Percentiles rank a stretch among this genome's conserved stretches.
phyloP scores from a whole-genome alignment of 2,888 invertebrate genomes.

The Drosophila mercatorum region DNA sequence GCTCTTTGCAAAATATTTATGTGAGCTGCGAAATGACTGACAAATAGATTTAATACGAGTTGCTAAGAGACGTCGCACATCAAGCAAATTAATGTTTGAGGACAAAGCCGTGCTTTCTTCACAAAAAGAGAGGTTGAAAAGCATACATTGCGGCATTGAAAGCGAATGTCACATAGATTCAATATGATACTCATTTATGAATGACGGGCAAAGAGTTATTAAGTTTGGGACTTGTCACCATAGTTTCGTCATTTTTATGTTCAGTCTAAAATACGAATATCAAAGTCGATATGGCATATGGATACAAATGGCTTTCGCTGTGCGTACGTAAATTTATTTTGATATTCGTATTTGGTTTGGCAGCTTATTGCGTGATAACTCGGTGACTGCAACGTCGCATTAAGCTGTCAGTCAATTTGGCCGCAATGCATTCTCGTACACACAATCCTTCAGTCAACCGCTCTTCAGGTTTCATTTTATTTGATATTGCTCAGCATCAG shows the following conservation, averaged over 20 bases:
- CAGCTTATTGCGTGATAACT: constrained; percentile 20
- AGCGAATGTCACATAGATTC: background rate
- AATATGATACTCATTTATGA: background rate
- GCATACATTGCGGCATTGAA: background rate
- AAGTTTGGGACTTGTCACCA: background rate
- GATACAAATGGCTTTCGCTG: constrained; percentile 4
- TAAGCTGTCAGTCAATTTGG: constrained; percentile 51
- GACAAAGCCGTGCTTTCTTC: background rate
- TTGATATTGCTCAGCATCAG: constrained; percentile 50
- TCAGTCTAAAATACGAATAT: background rate
- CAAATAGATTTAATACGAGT: constrained; percentile 1
- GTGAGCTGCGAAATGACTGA: background rate
- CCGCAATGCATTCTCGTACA: constrained; percentile 1
- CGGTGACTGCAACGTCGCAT: constrained; percentile 14
- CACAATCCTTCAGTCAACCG: background rate
- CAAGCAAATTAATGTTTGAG: no score
- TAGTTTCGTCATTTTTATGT: background rate
- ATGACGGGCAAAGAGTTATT: background rate
- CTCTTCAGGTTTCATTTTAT: constrained; percentile 11
- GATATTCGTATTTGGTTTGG: constrained; percentile 3
- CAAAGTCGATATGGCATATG: background rate
- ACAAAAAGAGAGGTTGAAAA: background rate
- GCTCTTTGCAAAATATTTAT: background rate
- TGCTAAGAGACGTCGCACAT: no score
- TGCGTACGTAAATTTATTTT: constrained; percentile 11